Evolutionary conservation across 2,113 vertebrate species (phyloP).

Genomic region (Falco punctatus): DNA sequence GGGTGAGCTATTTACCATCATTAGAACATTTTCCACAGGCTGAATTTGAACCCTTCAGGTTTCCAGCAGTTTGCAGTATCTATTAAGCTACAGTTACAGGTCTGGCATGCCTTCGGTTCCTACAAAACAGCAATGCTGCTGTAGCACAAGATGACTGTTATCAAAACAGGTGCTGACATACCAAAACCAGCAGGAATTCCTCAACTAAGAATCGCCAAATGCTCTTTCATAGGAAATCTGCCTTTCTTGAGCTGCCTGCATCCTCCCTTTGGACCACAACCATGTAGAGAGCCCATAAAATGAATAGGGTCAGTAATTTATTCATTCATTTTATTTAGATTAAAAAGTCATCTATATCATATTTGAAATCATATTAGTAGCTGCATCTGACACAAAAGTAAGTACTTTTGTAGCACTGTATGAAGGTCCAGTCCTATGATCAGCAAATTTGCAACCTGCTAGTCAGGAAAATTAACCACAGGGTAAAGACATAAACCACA

Average conservation of each 20-base stretch:
- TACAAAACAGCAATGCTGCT: not conserved
- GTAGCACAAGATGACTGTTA: not conserved
- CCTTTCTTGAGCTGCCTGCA: not conserved
- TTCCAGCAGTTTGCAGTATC: not conserved
- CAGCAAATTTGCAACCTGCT: not conserved
- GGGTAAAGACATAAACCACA: not conserved
- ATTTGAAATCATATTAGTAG: not conserved
- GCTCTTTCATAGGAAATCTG: not conserved
- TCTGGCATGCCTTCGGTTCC: not conserved
- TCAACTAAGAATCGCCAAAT: constrained; percentile 3
- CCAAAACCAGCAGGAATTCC: constrained; percentile 36
- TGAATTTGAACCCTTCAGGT: not conserved
- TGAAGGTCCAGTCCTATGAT: not conserved
- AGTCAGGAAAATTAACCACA: not conserved
- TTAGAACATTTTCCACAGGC: not conserved
- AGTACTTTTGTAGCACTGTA: not conserved
- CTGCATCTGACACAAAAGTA: not conserved
- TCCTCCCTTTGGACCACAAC: not conserved
- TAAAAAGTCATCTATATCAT: not conserved
- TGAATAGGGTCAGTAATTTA: not conserved
- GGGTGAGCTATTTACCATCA: not conserved
- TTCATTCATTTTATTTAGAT: not conserved
- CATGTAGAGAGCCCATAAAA: not conserved
- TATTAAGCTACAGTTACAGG: not conserved
- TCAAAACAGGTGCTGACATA: constrained; percentile 5